phyloP scores from a whole-genome alignment of 2,888 invertebrate genomes.

The Phanerotoma sp. region DNA sequence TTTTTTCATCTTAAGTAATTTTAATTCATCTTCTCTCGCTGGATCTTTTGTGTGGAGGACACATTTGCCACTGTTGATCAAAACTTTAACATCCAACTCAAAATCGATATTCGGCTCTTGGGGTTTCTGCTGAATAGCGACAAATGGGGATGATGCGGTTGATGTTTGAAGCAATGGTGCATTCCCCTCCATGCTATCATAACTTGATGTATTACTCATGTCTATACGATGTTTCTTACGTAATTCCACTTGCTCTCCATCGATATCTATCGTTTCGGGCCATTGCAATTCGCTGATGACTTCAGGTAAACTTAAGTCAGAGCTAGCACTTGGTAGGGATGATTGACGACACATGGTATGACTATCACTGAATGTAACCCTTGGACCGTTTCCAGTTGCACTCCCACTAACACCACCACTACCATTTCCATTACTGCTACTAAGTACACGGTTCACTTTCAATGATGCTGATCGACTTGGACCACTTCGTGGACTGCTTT shows the following conservation, averaged over 20 bases:
- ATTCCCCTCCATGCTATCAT: conserved; percentile 55
- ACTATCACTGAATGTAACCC: conserved; percentile 66
- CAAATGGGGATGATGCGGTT: conserved; percentile 51
- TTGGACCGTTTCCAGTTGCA: conserved; percentile 57
- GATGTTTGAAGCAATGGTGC: conserved; percentile 53
- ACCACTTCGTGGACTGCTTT: conserved; percentile 73
- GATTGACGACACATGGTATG: conserved; percentile 69
- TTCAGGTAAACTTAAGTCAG: conserved; percentile 67
- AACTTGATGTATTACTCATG: conserved; percentile 51
- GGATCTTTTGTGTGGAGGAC: conserved; percentile 90
- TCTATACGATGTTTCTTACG: conserved; percentile 59
- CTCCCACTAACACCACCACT: too few relatives aligned
- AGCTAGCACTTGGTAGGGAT: conserved; percentile 75
- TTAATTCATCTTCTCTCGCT: conserved; percentile 68
- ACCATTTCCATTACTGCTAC: too few relatives aligned
- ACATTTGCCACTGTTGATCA: conserved; percentile 96
- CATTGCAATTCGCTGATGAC: conserved; percentile 59
- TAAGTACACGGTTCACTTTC: conserved; percentile 56
- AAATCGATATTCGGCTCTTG: conserved; percentile 93
- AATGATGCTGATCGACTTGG: conserved; percentile 71
- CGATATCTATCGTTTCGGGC: conserved; percentile 66
- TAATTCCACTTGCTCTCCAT: conserved; percentile 67
- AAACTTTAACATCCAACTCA: conserved; percentile 93
- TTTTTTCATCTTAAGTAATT: conserved; percentile 70
- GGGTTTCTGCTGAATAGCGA: conserved; percentile 61